Percentiles rank a stretch among this genome's conserved stretches.
These are phyloP conservation scores for Poeciliopsis gracilis DNA, from an alignment of 2,797 vertebrate species.

Conservation along the genomic window DNA sequence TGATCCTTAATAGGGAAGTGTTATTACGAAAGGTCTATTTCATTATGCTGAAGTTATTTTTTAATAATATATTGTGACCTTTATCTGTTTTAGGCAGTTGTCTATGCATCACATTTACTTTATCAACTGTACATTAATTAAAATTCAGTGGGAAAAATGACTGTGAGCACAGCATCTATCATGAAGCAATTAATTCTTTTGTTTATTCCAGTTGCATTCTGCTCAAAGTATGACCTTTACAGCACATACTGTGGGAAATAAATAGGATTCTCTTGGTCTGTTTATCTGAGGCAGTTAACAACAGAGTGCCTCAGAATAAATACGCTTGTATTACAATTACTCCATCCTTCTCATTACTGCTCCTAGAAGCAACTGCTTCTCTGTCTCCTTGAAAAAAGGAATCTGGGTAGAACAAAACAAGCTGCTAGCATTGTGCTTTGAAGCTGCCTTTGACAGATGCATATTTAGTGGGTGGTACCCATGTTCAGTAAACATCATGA, in stretches of 20 bases:
- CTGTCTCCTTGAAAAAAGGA: constrained; percentile 24
- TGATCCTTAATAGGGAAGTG: neutral
- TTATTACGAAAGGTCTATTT: neutral
- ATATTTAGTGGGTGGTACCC: constrained; percentile 14
- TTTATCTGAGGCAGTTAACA: constrained; percentile 51
- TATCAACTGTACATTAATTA: constrained; percentile 22
- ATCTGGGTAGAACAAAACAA: constrained; percentile 18
- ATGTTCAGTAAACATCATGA: constrained; percentile 19
- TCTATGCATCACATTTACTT: constrained; percentile 1
- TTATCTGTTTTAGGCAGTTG: neutral
- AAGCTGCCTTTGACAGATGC: constrained; percentile 24
- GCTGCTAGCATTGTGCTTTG: constrained; percentile 12
- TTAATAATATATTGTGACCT: neutral
- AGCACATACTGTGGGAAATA: constrained; percentile 41
- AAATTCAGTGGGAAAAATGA: constrained; percentile 14
- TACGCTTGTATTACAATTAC: constrained; percentile 51
- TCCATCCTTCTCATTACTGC: constrained; percentile 38
- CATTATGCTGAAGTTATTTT: neutral
- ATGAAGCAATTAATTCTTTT: constrained; percentile 39
- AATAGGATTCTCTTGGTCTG: constrained; percentile 36
- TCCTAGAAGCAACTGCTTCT: constrained; percentile 19
- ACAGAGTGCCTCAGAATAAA: constrained; percentile 46
- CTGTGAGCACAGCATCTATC: constrained; percentile 18
- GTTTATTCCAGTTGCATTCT: constrained; percentile 40
- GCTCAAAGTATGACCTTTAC: constrained; percentile 56